Evolutionary conservation across 92 coral and sea anemone species (phyloP), one percentile per base, ranked within the genome.

Genomic region (Zoanthus sociatus): DNA sequence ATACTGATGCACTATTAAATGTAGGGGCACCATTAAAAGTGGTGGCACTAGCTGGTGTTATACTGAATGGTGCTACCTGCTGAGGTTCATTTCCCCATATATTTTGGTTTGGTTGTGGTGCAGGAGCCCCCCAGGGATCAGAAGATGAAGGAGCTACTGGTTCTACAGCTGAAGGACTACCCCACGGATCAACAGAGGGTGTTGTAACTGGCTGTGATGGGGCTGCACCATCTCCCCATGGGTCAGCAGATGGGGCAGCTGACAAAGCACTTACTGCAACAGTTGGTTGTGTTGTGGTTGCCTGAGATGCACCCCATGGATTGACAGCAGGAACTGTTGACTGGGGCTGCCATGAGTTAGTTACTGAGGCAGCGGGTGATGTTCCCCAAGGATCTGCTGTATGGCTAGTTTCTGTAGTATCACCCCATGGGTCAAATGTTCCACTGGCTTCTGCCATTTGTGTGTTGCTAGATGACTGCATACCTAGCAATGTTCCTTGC

Each of bases 331-430:
- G 87, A 42, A 94, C 79, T 58, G 89, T 58, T 37, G 66, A 71
- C 50, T 92, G 87, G 76, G 90, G 66, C 3, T 89, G 92, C 99
- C 99, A 97, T 1, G 99, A 96, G 88, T 94, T 98, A 66, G 94
- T 66, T 13, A 45, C 83, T 72, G 77, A 73, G 15, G 91, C 70
- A 61, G 91, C 42, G 18, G 79, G 87, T 51, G 90, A 42, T 56
- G 73, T 51, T 1, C 90, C 85, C 68, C 91, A 71, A 5, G 79
- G 86, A 66, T 76, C 63, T 1, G 17, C 75, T 37, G 84, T 73
- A 10, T 66, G 76, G 7, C 54, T 63, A 56, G 83, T 46, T 7
- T 73, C 61, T 56, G 89, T 64, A 64, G 45, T 54, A 17, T 51
- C 53, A 70, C 98, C 94, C 94, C 96, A 95, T 8, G 98, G 96